Evolutionary conservation across 2,797 vertebrate species (phyloP), one percentile per base, ranked within the genome.

Genomic region (Gorsachius magnificus): DNA sequence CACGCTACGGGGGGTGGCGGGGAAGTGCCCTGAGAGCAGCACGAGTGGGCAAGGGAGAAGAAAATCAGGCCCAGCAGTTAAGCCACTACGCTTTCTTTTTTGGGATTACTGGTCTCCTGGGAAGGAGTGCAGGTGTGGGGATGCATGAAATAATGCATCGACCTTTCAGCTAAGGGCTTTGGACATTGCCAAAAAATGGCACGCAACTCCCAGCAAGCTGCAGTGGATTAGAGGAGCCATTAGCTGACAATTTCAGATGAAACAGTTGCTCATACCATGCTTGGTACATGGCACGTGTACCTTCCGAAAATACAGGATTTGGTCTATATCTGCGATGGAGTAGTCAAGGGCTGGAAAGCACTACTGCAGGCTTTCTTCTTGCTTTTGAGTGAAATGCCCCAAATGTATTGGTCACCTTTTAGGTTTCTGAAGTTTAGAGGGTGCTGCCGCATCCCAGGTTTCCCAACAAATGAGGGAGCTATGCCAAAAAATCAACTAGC

Each of bases 231-330:
- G 90, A 94, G 94, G 94, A 83, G 51, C 46, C 71, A 16, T 92
- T 91, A 97, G 93, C 87, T 94, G 85, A 97, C 70, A 88, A 51
- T 90, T 94, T 91, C 86, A 82, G 93, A 90, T 93, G 76, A 83
- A 83, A 89, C 46, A 58, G 60, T 83, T 84, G 91, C 71, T 95
- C 92, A 84, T 76, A 93, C 81, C 95, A 96, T 89, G 97, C 93
- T 96, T 50, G 89, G 90, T 64, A 94, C 85, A 94, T 71, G 95
- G 84, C 87, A 97, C 31, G 90, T 70, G 80, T 87, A 96, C 93
- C 76, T 97, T 96, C 91, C n/a, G 97, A 98, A 98, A 98, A 98
- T 97, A 97, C 22, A 97, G 93, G 96, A 95, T 95, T 98, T 83
- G 75, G 87, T 98, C 98, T 98, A 95, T 97, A 96, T 97, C 98